Evolutionary conservation across 2,888 invertebrate species (phyloP).

Genomic region (Psylliodes chrysocephalus): DNA sequence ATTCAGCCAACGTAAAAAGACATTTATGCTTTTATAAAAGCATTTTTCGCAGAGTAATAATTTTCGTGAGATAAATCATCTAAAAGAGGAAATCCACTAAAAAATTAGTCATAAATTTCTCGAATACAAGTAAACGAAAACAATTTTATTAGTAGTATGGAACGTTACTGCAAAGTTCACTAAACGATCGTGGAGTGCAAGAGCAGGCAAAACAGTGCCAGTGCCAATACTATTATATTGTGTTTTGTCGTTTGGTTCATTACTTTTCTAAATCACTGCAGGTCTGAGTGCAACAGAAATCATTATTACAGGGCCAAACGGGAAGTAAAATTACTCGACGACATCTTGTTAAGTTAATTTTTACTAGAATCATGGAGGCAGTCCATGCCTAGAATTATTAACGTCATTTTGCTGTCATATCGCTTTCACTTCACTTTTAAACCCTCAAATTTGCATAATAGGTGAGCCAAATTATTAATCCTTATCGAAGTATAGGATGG

Average conservation of each 20-base stretch:
- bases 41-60: slow-evolving; percentile 25
- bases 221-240: slow-evolving; percentile 8
- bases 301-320: too few species aligned
- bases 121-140: slow-evolving; percentile 32
- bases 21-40: slow-evolving; percentile 28
- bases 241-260: slow-evolving; percentile 12
- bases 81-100: slow-evolving; percentile 19
- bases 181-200: slow-evolving; percentile 35
- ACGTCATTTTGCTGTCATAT: too few species aligned
- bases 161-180: slow-evolving; percentile 36
- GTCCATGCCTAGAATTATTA: too few species aligned
- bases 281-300: too few species aligned
- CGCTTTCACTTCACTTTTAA: too few species aligned
- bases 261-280: too few species aligned
- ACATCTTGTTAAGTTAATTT: too few species aligned
- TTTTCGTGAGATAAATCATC: slow-evolving; percentile 20
- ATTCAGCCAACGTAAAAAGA: slow-evolving; percentile 12
- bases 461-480: too few species aligned
- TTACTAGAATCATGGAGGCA: too few species aligned
- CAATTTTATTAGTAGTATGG: slow-evolving; percentile 32
- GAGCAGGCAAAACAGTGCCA: slow-evolving; percentile 30
- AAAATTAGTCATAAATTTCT: slow-evolving; percentile 27
- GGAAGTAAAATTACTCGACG: too few species aligned
- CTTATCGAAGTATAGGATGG: too few species aligned
- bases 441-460: too few species aligned